Evolutionary conservation across 2,888 invertebrate genomes (phyloP), one percentile per base, ranked within the genome.

Genomic region (Chymomyza caudatula): DNA sequence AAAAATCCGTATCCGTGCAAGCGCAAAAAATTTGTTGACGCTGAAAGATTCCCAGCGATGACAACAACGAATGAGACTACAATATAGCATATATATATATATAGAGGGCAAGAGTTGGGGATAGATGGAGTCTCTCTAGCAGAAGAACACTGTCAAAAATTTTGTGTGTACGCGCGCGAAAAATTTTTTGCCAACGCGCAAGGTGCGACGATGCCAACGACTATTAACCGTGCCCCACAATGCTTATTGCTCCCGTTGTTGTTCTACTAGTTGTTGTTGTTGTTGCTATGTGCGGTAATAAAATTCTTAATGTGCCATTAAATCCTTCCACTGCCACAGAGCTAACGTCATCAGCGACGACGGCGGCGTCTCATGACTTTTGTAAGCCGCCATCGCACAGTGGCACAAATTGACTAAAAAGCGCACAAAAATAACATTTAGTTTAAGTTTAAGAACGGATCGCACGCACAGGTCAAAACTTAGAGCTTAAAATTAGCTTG

Each of bases 281-380:
- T 63, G 59, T 23, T 58, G 53, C 22, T 58, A 17, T 55, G 74
- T 77, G 83, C 74, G 85, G 88, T 85, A 88, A 89, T 89, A 88
- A 89, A 89, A 89, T 88, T 87, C 85, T 88, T 89, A 89, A 89
- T 88, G 88, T 88, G 86, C 88, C 89, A 89, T 89, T 89, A 89
- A 89, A 88, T 88, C 88, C 88, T 88, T 88, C 80, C 76, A 80
- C 82, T 76, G 29, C 51, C 19, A 51, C 13, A 51, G 19, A 51
- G 20, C 51, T 78, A 80, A 77, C 79, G 79, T 80, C 80, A 80
- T 80, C 82, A 80, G 78, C 79, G 17, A 17, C 1, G 8, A 17
- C 23, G 52, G 19, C 52, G 19, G 22, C 52, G 52, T 47, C 72
- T 82, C 83, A 81, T 78, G 82, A 82, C 82, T 80, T 81, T 81